Base-by-base conservation (phyloP, 2,113 vertebrate genomes). In the Paedocypris sp. region DNA sequence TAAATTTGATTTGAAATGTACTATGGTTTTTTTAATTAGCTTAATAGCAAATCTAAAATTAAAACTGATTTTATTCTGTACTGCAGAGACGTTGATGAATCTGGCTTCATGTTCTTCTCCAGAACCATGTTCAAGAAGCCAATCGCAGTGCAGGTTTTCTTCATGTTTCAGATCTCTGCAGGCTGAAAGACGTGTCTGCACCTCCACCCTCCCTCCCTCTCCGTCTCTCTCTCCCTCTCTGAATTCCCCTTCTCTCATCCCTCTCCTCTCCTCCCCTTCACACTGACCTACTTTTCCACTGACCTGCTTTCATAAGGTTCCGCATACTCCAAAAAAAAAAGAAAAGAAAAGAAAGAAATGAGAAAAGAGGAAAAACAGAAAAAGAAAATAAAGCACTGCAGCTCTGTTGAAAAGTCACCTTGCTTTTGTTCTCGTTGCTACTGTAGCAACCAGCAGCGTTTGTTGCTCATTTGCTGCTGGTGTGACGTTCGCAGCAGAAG, bases 201-300 rank as follows among this genome's bases (percentile, higher is more conserved):
- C 68, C 49, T 52, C 33, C 52, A 60, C 42, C 50, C 56, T 43
- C 26, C 35, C 39, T 48, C 42, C 32, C 62, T 26, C 28, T 35
- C 47, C 35, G 33, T 16, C 29, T 20, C 3, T 15, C 15, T 36
- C 54, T 33, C 69, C 60, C 71, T 64, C 48, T 25, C 48, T n/a
- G 18, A 39, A 38, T 59, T 50, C 43, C 39, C 38, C 45, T 43
- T 53, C 51, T 58, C 64, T 73, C 66, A 50, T 51, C 48, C 61
- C 45, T 51, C 48, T 59, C 45, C 52, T 69, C 52, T 38, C 47
- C 25, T 71, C 45, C 62, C 70, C 60, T 51, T 76, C 70, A 70
- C 70, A 18, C 60, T 86, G 81, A 84, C 80, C 82, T 84, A 83
- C 75, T 86, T 83, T 82, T 72, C 61, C 70, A 60, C 62, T 76